Conservation (phyloP, 2,113 vertebrate species). For the Apteryx mantelli region DNA sequence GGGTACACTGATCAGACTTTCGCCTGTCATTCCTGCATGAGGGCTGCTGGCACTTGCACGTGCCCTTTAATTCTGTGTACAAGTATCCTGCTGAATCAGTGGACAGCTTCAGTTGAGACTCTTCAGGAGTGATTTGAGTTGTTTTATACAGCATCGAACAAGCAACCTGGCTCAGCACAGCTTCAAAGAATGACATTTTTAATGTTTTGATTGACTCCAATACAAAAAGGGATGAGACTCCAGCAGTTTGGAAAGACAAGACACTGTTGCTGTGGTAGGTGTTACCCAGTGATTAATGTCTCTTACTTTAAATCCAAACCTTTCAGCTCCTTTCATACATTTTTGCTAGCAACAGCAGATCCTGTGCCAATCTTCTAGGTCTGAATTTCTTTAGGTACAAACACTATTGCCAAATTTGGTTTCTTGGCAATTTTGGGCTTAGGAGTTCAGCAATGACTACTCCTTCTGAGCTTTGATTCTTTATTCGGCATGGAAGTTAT, state of each 20-base stretch:
- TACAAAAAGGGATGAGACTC: slow-evolving; percentile 48
- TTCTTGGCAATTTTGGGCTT: slow-evolving; percentile 45
- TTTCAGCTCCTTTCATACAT: slow-evolving; percentile 37
- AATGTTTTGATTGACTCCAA: slow-evolving; percentile 65
- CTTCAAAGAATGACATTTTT: slow-evolving; percentile 59
- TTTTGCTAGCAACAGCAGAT: slow-evolving; percentile 67
- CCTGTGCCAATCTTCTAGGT: slow-evolving; percentile 27
- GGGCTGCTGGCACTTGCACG: not conserved
- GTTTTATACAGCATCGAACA: slow-evolving; percentile 4
- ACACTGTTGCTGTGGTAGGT: slow-evolving; percentile 39
- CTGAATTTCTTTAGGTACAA: slow-evolving; percentile 52
- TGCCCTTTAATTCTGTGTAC: not conserved
- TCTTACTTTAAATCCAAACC: slow-evolving; percentile 57
- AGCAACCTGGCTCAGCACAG: slow-evolving; percentile 53
- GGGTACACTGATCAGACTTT: not conserved
- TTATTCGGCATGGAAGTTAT: slow-evolving; percentile 25
- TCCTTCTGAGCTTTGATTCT: not conserved
- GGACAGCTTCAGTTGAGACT: slow-evolving; percentile 31
- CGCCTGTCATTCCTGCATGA: not conserved
- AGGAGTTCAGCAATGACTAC: slow-evolving; percentile 4
- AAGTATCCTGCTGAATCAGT: slow-evolving; percentile 53
- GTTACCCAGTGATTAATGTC: slow-evolving; percentile 67
- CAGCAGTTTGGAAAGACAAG: slow-evolving; percentile 42
- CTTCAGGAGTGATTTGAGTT: slow-evolving; percentile 64
- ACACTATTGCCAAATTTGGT: slow-evolving; percentile 39